Percentiles rank a stretch among this genome's conserved stretches.
Conservation (phyloP, 2,113 vertebrate species). For the Picathartes gymnocephalus region DNA sequence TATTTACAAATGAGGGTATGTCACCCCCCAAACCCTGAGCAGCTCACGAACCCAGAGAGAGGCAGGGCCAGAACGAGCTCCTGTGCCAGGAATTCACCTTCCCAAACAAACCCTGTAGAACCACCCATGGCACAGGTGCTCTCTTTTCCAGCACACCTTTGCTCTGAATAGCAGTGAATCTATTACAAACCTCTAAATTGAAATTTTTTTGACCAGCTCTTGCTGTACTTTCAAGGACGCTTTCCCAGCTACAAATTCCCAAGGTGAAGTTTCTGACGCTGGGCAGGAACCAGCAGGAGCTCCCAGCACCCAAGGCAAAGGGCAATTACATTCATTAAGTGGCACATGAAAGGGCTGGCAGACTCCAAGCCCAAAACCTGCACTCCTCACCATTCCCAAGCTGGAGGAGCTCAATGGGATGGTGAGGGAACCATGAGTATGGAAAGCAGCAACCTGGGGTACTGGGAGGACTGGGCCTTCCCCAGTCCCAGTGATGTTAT, state of each 20-base stretch:
- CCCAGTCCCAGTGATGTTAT: fast-evolving
- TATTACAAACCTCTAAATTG: too few species aligned
- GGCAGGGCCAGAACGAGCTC: fast-evolving
- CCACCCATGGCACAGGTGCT: fast-evolving
- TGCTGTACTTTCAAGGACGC: not conserved
- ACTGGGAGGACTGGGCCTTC: not conserved
- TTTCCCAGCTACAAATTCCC: not conserved
- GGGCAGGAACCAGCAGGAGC: not conserved
- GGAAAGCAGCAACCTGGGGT: not conserved
- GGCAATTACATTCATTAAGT: not conserved
- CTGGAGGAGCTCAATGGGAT: not conserved
- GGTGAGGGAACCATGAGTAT: not conserved
- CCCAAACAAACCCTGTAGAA: fast-evolving
- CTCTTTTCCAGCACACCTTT: not conserved
- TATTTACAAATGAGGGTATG: not conserved
- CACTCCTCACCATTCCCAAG: not conserved
- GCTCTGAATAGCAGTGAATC: not conserved
- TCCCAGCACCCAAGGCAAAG: not conserved
- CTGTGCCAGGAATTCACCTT: fast-evolving
- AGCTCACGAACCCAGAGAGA: fast-evolving
- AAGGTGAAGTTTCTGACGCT: fast-evolving
- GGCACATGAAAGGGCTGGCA: not conserved
- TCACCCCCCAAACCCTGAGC: not conserved
- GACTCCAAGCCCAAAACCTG: not conserved
- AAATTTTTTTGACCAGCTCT: not conserved